Conservation (phyloP, 2,797 vertebrate species). For the Manis pentadactyla region DNA sequence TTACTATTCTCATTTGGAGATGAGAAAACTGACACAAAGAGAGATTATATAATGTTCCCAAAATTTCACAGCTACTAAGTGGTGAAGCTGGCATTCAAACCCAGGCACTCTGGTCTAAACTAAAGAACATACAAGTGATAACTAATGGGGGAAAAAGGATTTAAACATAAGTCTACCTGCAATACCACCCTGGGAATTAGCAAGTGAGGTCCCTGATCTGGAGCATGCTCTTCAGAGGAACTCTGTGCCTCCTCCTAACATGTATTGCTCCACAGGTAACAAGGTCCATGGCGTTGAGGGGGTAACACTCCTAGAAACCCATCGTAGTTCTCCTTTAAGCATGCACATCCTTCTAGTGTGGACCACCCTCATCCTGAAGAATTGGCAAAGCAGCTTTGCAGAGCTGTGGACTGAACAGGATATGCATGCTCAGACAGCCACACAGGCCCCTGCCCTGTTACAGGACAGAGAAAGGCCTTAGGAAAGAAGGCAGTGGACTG, state of each 20-base stretch:
- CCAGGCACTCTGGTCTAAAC: background rate
- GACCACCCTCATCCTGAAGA: background rate
- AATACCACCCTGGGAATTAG: background rate
- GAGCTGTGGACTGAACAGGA: background rate
- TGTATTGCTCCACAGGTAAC: too few relatives aligned
- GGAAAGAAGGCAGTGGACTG: background rate
- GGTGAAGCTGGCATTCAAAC: background rate
- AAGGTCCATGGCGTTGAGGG: background rate
- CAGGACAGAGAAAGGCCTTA: background rate
- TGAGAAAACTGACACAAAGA: background rate
- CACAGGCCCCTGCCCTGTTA: background rate
- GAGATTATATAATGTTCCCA: background rate
- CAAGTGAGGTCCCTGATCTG: too few relatives aligned
- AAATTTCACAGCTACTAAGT: background rate
- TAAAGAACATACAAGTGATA: background rate
- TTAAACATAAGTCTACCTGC: background rate
- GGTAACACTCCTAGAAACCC: background rate
- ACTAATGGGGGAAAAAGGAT: background rate
- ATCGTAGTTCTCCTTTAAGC: background rate
- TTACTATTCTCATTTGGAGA: background rate
- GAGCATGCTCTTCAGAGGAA: background rate
- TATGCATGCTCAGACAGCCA: background rate
- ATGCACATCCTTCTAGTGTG: accelerated
- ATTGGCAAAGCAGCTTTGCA: background rate
- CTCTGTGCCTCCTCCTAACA: background rate